phyloP scores from a whole-genome alignment of 2,113 vertebrate genomes.

The Nasalis larvatus region DNA sequence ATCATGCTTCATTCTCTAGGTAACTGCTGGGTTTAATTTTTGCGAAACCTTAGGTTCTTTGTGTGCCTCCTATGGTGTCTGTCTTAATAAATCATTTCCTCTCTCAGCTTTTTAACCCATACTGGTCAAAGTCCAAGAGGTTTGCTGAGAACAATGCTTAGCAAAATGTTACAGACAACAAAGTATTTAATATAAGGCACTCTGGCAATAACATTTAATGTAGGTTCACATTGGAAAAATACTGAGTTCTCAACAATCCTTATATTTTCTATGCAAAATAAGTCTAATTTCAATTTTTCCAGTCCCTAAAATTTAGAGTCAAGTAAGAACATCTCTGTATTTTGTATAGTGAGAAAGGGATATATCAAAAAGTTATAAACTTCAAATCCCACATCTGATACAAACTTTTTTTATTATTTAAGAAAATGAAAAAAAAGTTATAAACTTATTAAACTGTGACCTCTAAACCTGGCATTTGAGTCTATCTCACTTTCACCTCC shows the following conservation, averaged over 20 bases:
- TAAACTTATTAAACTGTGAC: background rate
- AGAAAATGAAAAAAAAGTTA: background rate
- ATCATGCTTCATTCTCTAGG: background rate
- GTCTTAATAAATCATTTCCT: background rate
- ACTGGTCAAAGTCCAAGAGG: background rate
- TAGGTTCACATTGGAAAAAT: background rate
- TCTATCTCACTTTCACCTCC: background rate
- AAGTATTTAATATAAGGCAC: background rate
- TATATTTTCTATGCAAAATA: slow-evolving; percentile 4
- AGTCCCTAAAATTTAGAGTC: background rate
- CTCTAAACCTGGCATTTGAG: background rate
- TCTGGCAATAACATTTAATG: background rate
- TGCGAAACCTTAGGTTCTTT: background rate
- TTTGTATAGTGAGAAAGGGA: background rate
- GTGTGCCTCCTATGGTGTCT: background rate
- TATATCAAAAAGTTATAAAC: background rate
- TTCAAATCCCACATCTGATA: no score
- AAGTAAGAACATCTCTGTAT: background rate
- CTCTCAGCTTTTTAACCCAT: background rate
- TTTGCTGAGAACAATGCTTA: background rate
- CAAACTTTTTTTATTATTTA: no score
- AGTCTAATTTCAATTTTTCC: background rate
- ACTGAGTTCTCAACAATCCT: background rate
- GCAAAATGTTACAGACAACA: background rate
- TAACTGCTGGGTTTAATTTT: background rate